Conservation (phyloP, 2,888 invertebrate species). For the Pachycephus smyrnensis region DNA sequence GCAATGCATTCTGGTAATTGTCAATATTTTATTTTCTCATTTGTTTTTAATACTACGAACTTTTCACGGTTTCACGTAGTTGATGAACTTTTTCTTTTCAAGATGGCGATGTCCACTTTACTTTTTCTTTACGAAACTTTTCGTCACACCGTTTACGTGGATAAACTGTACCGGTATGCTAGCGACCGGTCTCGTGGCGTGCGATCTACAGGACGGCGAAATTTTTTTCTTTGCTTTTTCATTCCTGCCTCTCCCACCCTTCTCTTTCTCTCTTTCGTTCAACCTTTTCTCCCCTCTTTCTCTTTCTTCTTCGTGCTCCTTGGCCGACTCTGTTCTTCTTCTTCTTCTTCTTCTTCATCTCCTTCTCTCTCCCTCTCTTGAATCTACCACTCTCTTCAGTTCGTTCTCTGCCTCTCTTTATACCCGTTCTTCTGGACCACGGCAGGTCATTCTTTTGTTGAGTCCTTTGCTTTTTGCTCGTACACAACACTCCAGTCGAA, state of each 20-base stretch:
- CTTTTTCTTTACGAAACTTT: background rate
- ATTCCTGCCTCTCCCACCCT: conserved; percentile 36
- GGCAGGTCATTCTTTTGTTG: conserved; percentile 52
- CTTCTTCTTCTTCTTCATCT: conserved; percentile 9
- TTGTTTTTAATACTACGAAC: background rate
- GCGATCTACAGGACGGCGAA: conserved; percentile 52
- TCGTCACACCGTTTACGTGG: conserved; percentile 2
- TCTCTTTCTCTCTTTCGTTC: conserved; percentile 19
- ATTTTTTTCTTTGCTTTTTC: conserved; percentile 50
- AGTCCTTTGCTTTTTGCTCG: conserved; percentile 42
- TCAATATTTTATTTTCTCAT: background rate
- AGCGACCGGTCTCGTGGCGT: conserved; percentile 42
- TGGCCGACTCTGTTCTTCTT: conserved; percentile 7
- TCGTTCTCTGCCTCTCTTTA: conserved; percentile 23
- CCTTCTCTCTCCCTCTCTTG: conserved; percentile 8
- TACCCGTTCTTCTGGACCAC: conserved; percentile 24
- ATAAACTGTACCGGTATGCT: background rate
- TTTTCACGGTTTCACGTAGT: background rate
- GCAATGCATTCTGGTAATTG: background rate
- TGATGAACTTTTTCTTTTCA: background rate
- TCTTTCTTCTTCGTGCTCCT: conserved; percentile 6
- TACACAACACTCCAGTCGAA: conserved; percentile 25
- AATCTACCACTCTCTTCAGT: conserved; percentile 15
- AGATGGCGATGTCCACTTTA: background rate
- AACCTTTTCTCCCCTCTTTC: background rate